Evolutionary conservation across 2,797 vertebrate genomes (phyloP).

Genomic region (Oreonectes daqikongensis): DNA sequence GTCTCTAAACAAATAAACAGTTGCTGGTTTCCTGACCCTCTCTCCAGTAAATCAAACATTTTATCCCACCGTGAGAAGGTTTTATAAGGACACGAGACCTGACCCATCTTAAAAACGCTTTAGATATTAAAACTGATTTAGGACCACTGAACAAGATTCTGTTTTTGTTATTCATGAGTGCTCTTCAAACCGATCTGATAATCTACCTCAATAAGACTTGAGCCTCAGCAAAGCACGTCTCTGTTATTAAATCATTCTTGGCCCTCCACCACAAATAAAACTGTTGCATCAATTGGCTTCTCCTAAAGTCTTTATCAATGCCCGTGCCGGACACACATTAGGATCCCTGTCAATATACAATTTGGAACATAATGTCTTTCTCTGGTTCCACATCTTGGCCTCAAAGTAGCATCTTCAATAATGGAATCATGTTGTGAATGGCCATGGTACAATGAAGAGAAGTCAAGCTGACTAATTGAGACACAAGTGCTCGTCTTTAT

Average conservation of each 20-base stretch:
- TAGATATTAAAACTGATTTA: constrained; percentile 36
- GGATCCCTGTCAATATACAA: constrained; percentile 26
- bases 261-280: constrained; percentile 32
- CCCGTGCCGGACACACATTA: constrained; percentile 11
- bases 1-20: constrained; percentile 9
- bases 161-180: constrained; percentile 37
- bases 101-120: not conserved
- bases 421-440: constrained; percentile 23
- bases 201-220: constrained; percentile 44
- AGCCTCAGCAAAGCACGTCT: constrained; percentile 22
- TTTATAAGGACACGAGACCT: constrained; percentile 14
- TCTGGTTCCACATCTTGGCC: constrained; percentile 11
- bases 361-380: constrained; percentile 39
- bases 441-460: not conserved
- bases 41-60: constrained; percentile 13
- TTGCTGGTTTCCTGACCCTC: not conserved
- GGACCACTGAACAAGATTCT: constrained; percentile 18
- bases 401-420: constrained; percentile 19
- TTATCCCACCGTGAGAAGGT: constrained; percentile 5
- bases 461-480: not conserved
- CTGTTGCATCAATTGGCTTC: constrained; percentile 17
- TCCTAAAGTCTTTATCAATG: constrained; percentile 1
- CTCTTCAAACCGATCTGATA: constrained; percentile 42
- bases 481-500: not conserved
- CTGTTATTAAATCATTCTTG: constrained; percentile 34